Evolutionary conservation across 2,797 vertebrate genomes (phyloP), one percentile per base, ranked within the genome.

Genomic region (Acanthurus lineatus): DNA sequence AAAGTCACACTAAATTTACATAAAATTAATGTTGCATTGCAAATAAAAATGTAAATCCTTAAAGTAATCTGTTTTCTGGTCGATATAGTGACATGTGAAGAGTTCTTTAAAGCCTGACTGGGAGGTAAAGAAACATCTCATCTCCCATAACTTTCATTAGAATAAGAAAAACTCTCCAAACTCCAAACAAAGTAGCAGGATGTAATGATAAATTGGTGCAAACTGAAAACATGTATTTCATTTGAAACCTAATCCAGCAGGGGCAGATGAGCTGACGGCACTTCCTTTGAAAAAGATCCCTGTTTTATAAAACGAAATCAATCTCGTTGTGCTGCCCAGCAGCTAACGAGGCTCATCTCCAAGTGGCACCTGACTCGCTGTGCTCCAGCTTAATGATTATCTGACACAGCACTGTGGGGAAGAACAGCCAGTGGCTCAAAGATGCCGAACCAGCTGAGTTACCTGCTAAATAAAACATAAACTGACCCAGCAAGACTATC

Each of bases 391-490:
- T 58, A 66, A 57, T 71, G 48, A 82, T 83, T 71, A 65, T 82
- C 75, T 47, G 12, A 73, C 68, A 83, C 63, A 73, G 72, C 8
- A 4, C 54, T 56, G 49, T 19, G 59, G 35, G 48, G 52, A 69
- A 73, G 69, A 79, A 64, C 57, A 77, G 64, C 73, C 73, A 56
- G 53, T 66, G 69, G 69, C 72, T 66, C 48, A 62, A 76, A 88
- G 58, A 73, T 84, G 82, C 49, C 48, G 35, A 71, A 78, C 67
- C 78, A 77, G 63, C 75, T 77, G 69, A 40, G 79, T 72, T 79
- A 77, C 71, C 56, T 75, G 77, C 73, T 75, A 72, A 86, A 84
- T 88, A 79, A 79, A 80, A 77, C 69, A 81, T 68, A 2, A 16
- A 66, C 84, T 80, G 70, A 88, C 53, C 66, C 65, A 79, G 76